These are phyloP conservation scores for Macrochelys suwanniensis DNA, from an alignment of 2,797 vertebrate genomes.

Conservation along the genomic window DNA sequence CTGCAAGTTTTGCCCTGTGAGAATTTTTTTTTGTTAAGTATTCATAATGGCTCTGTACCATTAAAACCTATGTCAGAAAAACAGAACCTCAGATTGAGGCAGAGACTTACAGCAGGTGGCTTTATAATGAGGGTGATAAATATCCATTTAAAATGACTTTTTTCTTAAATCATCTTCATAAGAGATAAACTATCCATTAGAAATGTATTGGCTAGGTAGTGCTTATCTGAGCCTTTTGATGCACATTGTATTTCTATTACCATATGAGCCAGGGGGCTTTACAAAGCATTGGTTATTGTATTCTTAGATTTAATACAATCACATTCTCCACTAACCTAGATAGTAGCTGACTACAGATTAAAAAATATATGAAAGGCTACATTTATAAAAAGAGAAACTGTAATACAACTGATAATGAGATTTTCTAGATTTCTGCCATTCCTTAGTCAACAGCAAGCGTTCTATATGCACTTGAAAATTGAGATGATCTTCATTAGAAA, in stretches of 20 bases:
- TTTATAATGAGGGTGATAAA: slow-evolving; percentile 38
- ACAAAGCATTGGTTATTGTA: neutral
- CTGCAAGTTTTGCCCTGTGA: neutral
- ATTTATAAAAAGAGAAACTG: neutral
- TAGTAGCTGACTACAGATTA: neutral
- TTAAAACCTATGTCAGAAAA: neutral
- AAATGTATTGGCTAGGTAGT: neutral
- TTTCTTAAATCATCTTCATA: neutral
- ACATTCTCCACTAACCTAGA: neutral
- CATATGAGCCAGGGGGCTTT: neutral
- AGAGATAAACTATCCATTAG: slow-evolving; percentile 8
- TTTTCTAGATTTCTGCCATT: neutral
- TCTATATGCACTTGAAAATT: neutral
- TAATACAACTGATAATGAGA: neutral
- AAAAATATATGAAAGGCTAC: neutral
- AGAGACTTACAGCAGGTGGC: neutral
- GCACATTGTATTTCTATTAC: neutral
- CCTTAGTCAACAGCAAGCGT: neutral
- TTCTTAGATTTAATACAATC: neutral
- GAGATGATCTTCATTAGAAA: neutral
- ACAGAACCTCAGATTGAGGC: neutral
- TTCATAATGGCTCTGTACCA: neutral
- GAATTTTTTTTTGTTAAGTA: neutral
- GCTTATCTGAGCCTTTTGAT: slow-evolving; percentile 9
- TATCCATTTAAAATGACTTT: neutral